Base-by-base conservation (phyloP, 2,797 vertebrate species). In the Anas georgica region DNA sequence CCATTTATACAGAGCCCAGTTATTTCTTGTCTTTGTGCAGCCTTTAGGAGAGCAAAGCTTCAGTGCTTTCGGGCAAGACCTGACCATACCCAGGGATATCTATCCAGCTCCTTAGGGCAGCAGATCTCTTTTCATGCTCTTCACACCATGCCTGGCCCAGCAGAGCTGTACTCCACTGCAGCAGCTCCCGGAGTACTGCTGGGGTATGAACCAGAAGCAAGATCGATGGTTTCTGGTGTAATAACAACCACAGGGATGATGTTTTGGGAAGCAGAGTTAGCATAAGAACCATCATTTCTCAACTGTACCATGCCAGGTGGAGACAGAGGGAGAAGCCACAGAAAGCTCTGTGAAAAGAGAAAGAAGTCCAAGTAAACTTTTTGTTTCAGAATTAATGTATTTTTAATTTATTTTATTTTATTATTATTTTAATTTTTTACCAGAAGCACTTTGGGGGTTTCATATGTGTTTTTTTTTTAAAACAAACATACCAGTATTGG, bases 361-460 rank as follows among this genome's bases (percentile, higher is more conserved):
- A 39, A 6, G 13, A 39, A 39, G 39, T 39, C 14, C 0, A 0
- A 69, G 60, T 33, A 46, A 74, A 48, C 4, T 0, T 26, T 83
- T 72, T 68, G 0, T n/a, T 83, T 64, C 72, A 35, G 64, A 67
- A 64, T 58, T 43, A 86, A 80, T 88, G 45, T 6, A 83, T 9
- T 17, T n/a, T 33, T 22, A 46, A n/a, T 66, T 29, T 31, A 8
- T 8, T 23, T 33, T 23, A 46, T 46, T 25, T 31, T n/a, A 10
- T 41, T 9, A 43, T 43, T 43, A 43, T 43, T 17, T 43, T 18
- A 43, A 9, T 43, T 59, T 74, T 52, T 87, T 5, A 63, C 60
- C 60, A 87, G 83, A 45, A 84, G 26, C 29, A 74, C 59, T 72
- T 58, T 11, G 59, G 33, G 7, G 39, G 2, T 58, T 94, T 89